Evolutionary conservation across 2,888 invertebrate genomes (phyloP).

Genomic region (Lasiommata megera): DNA sequence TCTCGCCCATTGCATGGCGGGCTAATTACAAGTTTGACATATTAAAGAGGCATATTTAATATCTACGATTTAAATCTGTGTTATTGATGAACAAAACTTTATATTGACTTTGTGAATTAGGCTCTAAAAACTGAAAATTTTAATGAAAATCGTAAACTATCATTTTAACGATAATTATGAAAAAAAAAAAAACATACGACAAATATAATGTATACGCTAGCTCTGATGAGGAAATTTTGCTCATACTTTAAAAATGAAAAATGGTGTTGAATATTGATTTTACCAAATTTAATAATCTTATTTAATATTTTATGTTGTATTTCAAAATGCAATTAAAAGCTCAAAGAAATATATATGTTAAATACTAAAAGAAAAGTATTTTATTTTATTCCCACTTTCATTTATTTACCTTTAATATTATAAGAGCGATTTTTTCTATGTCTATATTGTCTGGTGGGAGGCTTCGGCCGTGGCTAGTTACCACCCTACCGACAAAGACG

Average conservation of each 20-base stretch:
- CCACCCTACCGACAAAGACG: no score
- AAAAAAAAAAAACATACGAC: constrained; percentile 73
- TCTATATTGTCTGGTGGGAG: no score
- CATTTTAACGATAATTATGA: constrained; percentile 82
- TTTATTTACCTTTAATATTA: background rate
- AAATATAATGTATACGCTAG: constrained; percentile 90
- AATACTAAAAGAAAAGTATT: constrained; percentile 83
- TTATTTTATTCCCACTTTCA: constrained; percentile 51
- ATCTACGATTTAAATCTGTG: background rate
- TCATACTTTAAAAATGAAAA: constrained; percentile 78
- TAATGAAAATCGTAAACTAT: constrained; percentile 76
- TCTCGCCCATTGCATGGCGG: no score
- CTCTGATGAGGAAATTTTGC: constrained; percentile 83
- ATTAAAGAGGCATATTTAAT: background rate
- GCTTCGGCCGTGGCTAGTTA: no score
- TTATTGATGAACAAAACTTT: background rate
- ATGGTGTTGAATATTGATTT: constrained; percentile 85
- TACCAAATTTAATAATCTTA: constrained; percentile 89
- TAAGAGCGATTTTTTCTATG: no score
- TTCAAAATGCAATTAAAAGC: constrained; percentile 92
- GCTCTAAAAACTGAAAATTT: constrained; percentile 23
- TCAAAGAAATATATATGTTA: constrained; percentile 94
- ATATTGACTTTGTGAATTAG: background rate
- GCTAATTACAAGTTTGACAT: no score
- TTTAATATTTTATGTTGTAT: constrained; percentile 92